Percentiles rank a stretch among this genome's conserved stretches.
Evolutionary conservation across 2,888 invertebrate genomes (phyloP).

Genomic region (Leptinotarsa juncta): DNA sequence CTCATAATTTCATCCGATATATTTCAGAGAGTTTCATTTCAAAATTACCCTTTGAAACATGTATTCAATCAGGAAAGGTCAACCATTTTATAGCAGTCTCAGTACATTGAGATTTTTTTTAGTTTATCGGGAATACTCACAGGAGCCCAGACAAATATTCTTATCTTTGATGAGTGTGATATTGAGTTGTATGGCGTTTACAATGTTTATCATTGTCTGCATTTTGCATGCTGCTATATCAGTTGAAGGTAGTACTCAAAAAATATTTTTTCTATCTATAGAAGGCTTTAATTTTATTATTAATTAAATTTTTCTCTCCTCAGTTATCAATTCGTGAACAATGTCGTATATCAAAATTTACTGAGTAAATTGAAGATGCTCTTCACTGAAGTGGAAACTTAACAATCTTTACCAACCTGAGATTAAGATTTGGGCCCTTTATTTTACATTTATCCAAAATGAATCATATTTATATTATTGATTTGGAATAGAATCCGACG

Average conservation of each 20-base stretch:
- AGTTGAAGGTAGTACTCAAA: background rate
- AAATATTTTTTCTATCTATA: background rate
- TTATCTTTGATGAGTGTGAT: background rate
- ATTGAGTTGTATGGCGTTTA: background rate
- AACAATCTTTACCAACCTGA: too few species aligned
- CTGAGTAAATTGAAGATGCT: too few species aligned
- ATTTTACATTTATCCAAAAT: background rate
- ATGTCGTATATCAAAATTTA: too few species aligned
- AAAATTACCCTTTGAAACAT: conserved; percentile 7
- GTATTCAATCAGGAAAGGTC: conserved; percentile 14
- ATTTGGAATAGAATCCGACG: too few species aligned
- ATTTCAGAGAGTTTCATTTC: background rate
- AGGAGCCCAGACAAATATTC: background rate
- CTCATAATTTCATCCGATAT: background rate
- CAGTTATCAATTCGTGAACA: too few species aligned
- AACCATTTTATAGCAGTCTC: conserved; percentile 17
- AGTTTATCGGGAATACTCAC: conserved; percentile 9
- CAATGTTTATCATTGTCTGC: conserved; percentile 2
- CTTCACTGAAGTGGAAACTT: too few species aligned
- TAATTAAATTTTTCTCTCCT: too few species aligned
- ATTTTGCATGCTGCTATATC: conserved; percentile 12
- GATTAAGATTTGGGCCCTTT: too few species aligned
- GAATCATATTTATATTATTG: background rate
- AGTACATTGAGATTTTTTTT: conserved; percentile 17
- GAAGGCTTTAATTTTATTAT: too few species aligned